Base-by-base conservation (phyloP, 2,888 invertebrate genomes). In the Euzophera pinguis region DNA sequence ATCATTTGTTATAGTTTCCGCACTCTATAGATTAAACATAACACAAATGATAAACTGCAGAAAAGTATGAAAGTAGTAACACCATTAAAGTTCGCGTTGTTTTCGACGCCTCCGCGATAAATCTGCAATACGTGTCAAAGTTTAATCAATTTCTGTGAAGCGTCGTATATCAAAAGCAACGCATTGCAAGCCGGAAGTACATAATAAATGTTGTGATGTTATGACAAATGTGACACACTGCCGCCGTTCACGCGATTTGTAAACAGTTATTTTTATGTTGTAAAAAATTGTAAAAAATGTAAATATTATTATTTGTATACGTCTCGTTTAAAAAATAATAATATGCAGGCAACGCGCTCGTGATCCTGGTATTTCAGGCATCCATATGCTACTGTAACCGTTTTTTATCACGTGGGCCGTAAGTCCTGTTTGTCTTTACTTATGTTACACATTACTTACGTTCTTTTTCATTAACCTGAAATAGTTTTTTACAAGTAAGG, bases 81-180 rank as follows among this genome's bases (percentile, higher is more conserved):
- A 27, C 0, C 17, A n/a, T 10, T 35, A 48, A 48, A 48, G 5
- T 27, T 27, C 2, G 27, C 38, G 14, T 13, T 35, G 27, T 22
- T 48, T 48, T 35, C 47, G 14, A 14, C 47, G 22, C 14, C 14
- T 9, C 27, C 14, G 13, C 39, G 43, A 57, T 54, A 52, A 53
- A 56, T 53, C 49, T 48, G 17, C 43, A 53, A 47, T 57, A 50
- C 52, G 27, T 50, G 55, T 54, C 55, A 41, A 53, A 53, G 47
- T 55, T 55, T 58, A 58, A 56, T 54, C 58, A 50, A 54, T 55
- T 55, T 52, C 43, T 12, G 53, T 55, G 27, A 42, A 32, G 16
- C 54, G 34, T 53, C 50, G 41, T 53, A 42, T 51, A 41, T 55
- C 53, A 48, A 34, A 29, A 12, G 50, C 17, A n/a, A 32, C 45